Conservation (phyloP, 2,113 vertebrate genomes). For the Tympanuchus pallidicinctus region DNA sequence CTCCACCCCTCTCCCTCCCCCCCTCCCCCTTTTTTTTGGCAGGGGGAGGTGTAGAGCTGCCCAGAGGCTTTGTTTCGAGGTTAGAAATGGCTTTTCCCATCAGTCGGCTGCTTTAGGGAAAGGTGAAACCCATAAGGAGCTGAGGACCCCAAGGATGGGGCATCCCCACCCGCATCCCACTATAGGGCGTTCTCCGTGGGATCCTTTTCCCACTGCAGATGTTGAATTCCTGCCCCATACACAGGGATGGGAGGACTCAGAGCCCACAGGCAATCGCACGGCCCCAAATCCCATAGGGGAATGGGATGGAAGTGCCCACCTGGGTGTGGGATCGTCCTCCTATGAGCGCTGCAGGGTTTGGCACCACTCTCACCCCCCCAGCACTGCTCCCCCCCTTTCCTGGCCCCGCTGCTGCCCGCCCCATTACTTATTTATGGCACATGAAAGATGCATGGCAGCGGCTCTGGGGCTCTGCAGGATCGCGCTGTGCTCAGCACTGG, state of each 20-base stretch:
- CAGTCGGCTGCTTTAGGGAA: not conserved
- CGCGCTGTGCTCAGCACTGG: no score
- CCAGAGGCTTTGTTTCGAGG: not conserved
- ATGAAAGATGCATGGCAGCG: not conserved
- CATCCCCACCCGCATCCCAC: not conserved
- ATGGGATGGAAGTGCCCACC: not conserved
- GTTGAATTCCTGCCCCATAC: not conserved
- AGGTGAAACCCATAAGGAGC: not conserved
- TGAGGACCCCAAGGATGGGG: not conserved
- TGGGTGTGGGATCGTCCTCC: not conserved
- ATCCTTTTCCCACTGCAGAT: not conserved
- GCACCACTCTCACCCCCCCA: fast-evolving
- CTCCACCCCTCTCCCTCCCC: not conserved
- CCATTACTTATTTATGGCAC: not conserved
- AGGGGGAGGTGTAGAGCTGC: not conserved
- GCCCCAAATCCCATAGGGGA: fast-evolving
- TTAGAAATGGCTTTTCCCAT: not conserved
- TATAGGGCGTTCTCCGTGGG: not conserved
- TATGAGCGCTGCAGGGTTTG: not conserved
- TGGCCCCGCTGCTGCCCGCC: no score
- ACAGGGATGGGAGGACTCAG: not conserved
- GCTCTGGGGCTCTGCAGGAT: no score
- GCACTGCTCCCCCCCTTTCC: not conserved
- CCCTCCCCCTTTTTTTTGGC: not conserved
- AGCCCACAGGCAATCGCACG: not conserved